Base-by-base conservation (phyloP, 2,888 invertebrate species). In the Drosophila vallismaia region DNA sequence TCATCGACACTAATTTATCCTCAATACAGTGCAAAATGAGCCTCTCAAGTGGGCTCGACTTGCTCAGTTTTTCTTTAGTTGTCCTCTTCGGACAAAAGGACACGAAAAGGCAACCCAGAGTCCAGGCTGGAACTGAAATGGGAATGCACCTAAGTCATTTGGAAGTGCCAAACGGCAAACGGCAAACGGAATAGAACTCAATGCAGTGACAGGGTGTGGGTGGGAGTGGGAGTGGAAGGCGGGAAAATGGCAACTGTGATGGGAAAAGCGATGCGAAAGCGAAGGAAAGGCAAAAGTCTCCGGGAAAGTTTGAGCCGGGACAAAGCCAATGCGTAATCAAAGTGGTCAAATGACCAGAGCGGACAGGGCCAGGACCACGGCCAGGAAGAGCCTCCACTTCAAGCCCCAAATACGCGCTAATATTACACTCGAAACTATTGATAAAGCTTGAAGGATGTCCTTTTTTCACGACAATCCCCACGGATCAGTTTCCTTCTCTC, bases 271-370 rank as follows among this genome's bases (percentile, higher is more conserved):
- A 28, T 28, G 12, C 38, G 33, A 53, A 64, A 38, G 12, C 38
- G 33, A 53, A 64, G 42, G 40, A 42, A 42, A 42, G 19, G 19
- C 14, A n/a, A 42, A 12, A 51, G 36, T 45, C 63, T 14, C 24
- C 19, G 12, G 59, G 36, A 44, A 59, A 45, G 49, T 58, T 36
- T 46, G 42, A 40, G 36, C 42, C 64, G 28, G 50, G 69, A 73
- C 79, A 74, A 77, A 76, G 75, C 77, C 81, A 71, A 83, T 86
- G 86, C 82, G 80, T 83, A 86, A 82, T 82, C 83, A 86, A 86
- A 86, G 75, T 76, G 86, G 71, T 45, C 62, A 48, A 56, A 51
- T 36, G 45, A 10, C 40, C 36, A 19, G 19, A 19, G 19, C 19
- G 19, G 19, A 19, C 28, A 6, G 28, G 28, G 6, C 6, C 28